Conservation (phyloP, 1,140 invertebrate genomes). For the Drosophila ironensis region DNA sequence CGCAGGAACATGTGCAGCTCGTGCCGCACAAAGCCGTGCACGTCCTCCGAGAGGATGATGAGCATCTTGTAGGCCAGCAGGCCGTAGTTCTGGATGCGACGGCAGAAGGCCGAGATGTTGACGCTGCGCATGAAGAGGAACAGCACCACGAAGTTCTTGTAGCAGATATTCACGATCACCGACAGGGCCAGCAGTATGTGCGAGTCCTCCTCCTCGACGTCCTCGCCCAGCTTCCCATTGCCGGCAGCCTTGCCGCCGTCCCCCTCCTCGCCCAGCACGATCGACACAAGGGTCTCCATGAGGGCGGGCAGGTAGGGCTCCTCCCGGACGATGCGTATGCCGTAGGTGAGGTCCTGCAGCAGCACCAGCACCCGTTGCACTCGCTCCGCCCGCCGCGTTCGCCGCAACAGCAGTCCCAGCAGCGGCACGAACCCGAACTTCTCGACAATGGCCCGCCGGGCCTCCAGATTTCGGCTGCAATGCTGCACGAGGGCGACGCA, state of each 20-base stretch:
- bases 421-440: conserved; percentile 84
- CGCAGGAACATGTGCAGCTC: conserved; percentile 81
- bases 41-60: conserved; percentile 83
- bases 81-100: conserved; percentile 79
- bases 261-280: conserved; percentile 48
- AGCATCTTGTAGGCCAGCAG: conserved; percentile 84
- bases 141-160: conserved; percentile 84
- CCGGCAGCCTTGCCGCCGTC: not conserved
- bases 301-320: conserved; percentile 83
- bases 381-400: conserved; percentile 72
- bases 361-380: conserved; percentile 82
- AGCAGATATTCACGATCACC: conserved; percentile 84
- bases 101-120: conserved; percentile 82
- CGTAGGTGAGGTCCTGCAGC: conserved; percentile 84
- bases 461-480: conserved; percentile 82
- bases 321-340: conserved; percentile 85
- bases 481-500: conserved; percentile 83
- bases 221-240: not conserved
- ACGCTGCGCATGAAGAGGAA: conserved; percentile 84
- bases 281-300: conserved; percentile 82
- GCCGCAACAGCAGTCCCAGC: conserved; percentile 82
- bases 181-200: conserved; percentile 83
- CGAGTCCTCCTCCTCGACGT: conserved; percentile 60
- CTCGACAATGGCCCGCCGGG: conserved; percentile 83
- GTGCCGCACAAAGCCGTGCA: conserved; percentile 72